Percentiles rank a stretch among this genome's conserved stretches.
Evolutionary conservation across 1,140 invertebrate genomes (phyloP).

Genomic region (Solen grandis): DNA sequence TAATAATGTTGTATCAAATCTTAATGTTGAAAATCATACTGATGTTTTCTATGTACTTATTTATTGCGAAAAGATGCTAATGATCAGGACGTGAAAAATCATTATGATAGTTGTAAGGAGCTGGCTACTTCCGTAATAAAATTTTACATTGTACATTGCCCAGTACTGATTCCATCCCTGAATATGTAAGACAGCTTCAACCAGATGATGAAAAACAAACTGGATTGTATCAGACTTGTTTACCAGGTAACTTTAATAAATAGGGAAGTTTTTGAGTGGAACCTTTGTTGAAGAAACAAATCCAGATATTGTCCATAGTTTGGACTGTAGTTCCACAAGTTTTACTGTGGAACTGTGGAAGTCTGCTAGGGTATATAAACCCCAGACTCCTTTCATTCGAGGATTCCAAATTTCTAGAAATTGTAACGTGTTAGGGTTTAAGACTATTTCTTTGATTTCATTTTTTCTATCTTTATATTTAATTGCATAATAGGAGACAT

Average conservation of each 20-base stretch:
- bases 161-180: not conserved
- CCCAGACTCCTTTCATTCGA: no score
- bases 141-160: constrained; percentile 14
- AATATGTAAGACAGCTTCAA: not conserved
- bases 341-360: no score
- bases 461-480: no score
- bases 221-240: not conserved
- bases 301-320: constrained; percentile 22
- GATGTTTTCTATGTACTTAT: constrained; percentile 19
- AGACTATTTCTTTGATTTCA: no score
- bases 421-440: no score
- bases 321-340: no score
- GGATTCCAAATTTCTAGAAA: no score
- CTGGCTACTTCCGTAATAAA: constrained; percentile 50
- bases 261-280: not conserved
- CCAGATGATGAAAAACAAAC: not conserved
- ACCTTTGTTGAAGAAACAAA: not conserved
- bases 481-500: no score
- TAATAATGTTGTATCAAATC: constrained; percentile 47
- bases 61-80: constrained; percentile 39
- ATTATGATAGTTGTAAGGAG: constrained; percentile 57
- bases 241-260: not conserved
- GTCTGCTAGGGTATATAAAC: no score
- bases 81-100: constrained; percentile 45
- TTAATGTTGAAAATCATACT: constrained; percentile 16